A percentile compares a stretch with the other conserved stretches of the same genome.
phyloP scores from a whole-genome alignment of 2,113 vertebrate species.

The Microcebus tavaratra region DNA sequence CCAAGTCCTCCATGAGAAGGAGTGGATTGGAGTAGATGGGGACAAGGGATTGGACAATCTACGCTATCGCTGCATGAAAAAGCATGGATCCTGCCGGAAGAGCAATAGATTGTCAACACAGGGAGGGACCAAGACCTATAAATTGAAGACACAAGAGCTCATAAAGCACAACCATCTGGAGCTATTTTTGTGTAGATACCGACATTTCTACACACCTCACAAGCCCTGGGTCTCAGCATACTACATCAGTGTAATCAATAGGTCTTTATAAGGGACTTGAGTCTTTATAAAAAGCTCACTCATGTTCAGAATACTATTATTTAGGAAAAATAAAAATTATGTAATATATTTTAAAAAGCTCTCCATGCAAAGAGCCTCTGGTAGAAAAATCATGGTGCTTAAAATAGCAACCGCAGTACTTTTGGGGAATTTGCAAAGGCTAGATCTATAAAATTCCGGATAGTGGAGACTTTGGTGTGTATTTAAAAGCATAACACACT shows the following conservation, averaged over 20 bases:
- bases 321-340: slow-evolving; percentile 22
- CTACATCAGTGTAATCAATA: neutral
- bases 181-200: neutral
- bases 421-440: neutral
- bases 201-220: neutral
- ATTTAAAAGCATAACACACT: slow-evolving; percentile 10
- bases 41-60: neutral
- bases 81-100: neutral
- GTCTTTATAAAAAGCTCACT: neutral
- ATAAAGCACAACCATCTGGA: neutral
- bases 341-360: neutral
- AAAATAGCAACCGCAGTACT: neutral
- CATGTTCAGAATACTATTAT: neutral
- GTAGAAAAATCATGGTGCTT: neutral
- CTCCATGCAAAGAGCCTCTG: neutral
- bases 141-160: neutral
- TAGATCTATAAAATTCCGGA: neutral
- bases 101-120: neutral
- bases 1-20: neutral
- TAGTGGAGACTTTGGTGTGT: neutral
- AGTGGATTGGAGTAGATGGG: neutral
- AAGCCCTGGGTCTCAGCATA: neutral
- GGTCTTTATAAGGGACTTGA: neutral
- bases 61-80: neutral
- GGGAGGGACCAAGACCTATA: neutral